Base-by-base conservation (phyloP, 2,113 vertebrate species). In the Neolamprologus cancellatus region DNA sequence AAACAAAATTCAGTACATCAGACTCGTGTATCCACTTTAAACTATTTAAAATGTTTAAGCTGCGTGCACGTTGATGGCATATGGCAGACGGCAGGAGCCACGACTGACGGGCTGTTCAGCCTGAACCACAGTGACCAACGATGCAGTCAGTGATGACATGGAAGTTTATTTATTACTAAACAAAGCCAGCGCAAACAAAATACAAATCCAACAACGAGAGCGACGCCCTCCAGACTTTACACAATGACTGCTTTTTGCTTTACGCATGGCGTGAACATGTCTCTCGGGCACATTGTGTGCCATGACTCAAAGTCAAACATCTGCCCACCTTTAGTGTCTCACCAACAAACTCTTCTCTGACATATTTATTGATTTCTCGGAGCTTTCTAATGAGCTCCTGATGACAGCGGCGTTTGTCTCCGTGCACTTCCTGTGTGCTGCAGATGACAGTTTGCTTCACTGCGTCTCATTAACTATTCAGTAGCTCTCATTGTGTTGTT, bases 21-120 rank as follows among this genome's bases (percentile, higher is more conserved):
- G 36, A 9, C 34, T 69, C 0, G 2, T 2, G 0, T 23, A 14
- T 23, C 0, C n/a, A 15, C 4, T 69, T 69, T 23, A 41, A 69
- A 23, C 64, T 0, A 8, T 15, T 69, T 41, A 15, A 23, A 69
- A 41, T 69, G 7, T 41, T 23, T 14, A 23, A 69, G 4, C 34
- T 41, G 64, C 4, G 3, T 20, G n/a, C 12, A 41, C 34, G 2
- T 41, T 3, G n/a, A 2, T 4, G 34, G 18, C 36, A 69, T 1
- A 6, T 8, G 64, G n/a, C 64, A 69, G 34, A 23, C 6, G 12
- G n/a, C 61, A 39, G 34, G 18, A 41, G 61, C n/a, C 34, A 8
- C 4, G 4, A 69, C 12, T 66, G 61, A 66, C 32, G 3, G 30
- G 59, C 3, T 5, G 61, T 20, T 66, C 18, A 66, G 39, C 39